Percentiles rank a stretch among this genome's conserved stretches.
These are phyloP conservation scores for Heteronetta atricapilla DNA, from an alignment of 2,113 vertebrate species.

Conservation along the genomic window DNA sequence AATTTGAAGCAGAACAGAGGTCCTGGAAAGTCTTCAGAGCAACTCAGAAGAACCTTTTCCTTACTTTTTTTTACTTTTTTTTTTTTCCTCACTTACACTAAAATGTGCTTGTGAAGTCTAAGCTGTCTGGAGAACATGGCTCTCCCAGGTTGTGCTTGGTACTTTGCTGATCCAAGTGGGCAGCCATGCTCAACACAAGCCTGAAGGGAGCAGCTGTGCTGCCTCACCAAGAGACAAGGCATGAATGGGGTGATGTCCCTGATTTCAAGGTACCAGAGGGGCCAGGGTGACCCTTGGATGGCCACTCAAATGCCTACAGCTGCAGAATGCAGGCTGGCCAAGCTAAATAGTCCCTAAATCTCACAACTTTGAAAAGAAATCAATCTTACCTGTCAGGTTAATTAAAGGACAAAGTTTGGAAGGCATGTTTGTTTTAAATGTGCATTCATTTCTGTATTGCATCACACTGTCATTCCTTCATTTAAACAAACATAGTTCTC, in stretches of 20 bases:
- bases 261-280: background rate
- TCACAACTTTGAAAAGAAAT: background rate
- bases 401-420: background rate
- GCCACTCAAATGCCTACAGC: background rate
- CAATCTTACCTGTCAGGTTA: background rate
- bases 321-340: background rate
- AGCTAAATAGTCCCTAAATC: background rate
- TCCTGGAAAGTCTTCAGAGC: background rate
- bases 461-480: background rate
- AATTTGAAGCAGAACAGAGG: background rate
- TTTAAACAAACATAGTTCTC: background rate
- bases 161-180: background rate
- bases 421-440: background rate
- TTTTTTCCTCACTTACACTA: too few relatives aligned
- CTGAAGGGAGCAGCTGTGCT: background rate
- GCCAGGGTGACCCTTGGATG: background rate
- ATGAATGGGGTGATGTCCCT: background rate
- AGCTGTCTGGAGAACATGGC: background rate
- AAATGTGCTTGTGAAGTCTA: background rate
- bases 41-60: background rate
- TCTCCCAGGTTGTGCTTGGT: background rate
- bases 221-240: background rate
- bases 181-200: rapidly evolving
- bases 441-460: background rate
- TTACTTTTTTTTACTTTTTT: background rate